Percentiles rank a stretch among this genome's conserved stretches.
Conservation (phyloP, 2,888 invertebrate genomes). For the Andrena dorsata region DNA sequence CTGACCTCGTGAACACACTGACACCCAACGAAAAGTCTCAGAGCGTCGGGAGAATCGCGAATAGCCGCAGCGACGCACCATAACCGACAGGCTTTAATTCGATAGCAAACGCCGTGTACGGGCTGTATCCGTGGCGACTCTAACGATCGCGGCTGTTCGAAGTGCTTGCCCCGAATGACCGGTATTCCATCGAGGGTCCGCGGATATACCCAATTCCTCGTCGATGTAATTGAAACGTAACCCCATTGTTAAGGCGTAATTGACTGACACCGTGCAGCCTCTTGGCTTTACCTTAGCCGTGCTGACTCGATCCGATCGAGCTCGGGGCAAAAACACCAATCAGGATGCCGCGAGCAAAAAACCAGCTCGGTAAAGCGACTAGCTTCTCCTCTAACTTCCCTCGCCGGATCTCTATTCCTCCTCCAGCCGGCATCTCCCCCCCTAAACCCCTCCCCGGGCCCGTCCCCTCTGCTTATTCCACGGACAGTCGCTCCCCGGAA, state of each 20-base stretch:
- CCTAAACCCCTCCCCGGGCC: slow-evolving; percentile 3
- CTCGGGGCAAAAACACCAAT: slow-evolving; percentile 78
- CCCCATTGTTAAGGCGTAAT: slow-evolving; percentile 83
- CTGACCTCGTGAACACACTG: no score
- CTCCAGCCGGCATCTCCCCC: slow-evolving; percentile 14
- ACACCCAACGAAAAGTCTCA: no score
- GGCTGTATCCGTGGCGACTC: slow-evolving; percentile 17
- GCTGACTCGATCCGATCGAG: slow-evolving; percentile 75
- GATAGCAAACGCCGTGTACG: slow-evolving; percentile 16
- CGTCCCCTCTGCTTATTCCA: slow-evolving; percentile 37
- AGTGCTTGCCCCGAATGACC: slow-evolving; percentile 7
- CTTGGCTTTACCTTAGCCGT: slow-evolving; percentile 61
- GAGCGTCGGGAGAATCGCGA: not conserved
- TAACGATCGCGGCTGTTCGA: slow-evolving; percentile 35
- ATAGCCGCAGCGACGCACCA: not conserved
- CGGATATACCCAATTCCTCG: slow-evolving; percentile 72
- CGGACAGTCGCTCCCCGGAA: slow-evolving; percentile 34
- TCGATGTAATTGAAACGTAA: slow-evolving; percentile 84
- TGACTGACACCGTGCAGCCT: slow-evolving; percentile 80
- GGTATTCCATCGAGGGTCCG: slow-evolving; percentile 20
- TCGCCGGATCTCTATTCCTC: slow-evolving; percentile 23
- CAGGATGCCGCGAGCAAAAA: slow-evolving; percentile 78
- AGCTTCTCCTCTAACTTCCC: slow-evolving; percentile 56
- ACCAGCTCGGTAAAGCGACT: slow-evolving; percentile 69
- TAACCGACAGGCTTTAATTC: slow-evolving; percentile 38